These are phyloP conservation scores for Dysdera silvatica DNA, from an alignment of 1,140 invertebrate genomes.

Conservation along the genomic window DNA sequence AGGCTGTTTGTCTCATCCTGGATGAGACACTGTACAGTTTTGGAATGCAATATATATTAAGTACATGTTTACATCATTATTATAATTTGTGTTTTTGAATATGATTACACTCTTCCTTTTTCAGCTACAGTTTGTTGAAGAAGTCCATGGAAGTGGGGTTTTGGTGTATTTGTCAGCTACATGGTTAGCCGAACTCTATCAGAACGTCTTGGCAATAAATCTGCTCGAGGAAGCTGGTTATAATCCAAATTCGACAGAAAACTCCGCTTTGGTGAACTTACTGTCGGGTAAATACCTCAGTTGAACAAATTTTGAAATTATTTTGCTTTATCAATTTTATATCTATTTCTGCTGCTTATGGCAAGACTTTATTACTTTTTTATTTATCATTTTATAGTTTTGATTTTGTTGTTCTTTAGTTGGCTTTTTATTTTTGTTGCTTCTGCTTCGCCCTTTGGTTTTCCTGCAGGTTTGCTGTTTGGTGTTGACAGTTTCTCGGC, in stretches of 20 bases:
- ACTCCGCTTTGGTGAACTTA: slow-evolving; percentile 64
- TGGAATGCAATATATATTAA: too few relatives aligned
- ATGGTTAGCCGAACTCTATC: slow-evolving; percentile 84
- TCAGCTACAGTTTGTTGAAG: slow-evolving; percentile 78
- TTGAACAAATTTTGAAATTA: neutral
- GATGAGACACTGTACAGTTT: too few relatives aligned
- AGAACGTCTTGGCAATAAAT: slow-evolving; percentile 67
- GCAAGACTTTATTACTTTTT: slow-evolving; percentile 7
- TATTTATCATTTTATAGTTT: neutral
- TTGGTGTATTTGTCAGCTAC: slow-evolving; percentile 81
- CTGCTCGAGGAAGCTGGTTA: slow-evolving; percentile 62
- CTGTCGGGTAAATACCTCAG: slow-evolving; percentile 55
- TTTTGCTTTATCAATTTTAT: too few relatives aligned
- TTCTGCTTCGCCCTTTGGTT: slow-evolving; percentile 17
- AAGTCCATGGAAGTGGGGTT: slow-evolving; percentile 80
- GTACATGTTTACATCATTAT: too few relatives aligned
- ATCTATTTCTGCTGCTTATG: too few relatives aligned
- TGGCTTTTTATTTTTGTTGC: slow-evolving; percentile 21
- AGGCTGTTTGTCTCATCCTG: too few relatives aligned
- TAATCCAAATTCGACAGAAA: slow-evolving; percentile 48
- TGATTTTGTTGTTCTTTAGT: slow-evolving; percentile 2
- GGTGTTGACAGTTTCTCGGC: slow-evolving; percentile 21
- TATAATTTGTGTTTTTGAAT: too few relatives aligned
- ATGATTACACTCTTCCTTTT: too few relatives aligned
- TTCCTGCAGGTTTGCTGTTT: slow-evolving; percentile 27